Conservation (phyloP, 2,888 invertebrate species). For the Sarcophaga variegata region DNA sequence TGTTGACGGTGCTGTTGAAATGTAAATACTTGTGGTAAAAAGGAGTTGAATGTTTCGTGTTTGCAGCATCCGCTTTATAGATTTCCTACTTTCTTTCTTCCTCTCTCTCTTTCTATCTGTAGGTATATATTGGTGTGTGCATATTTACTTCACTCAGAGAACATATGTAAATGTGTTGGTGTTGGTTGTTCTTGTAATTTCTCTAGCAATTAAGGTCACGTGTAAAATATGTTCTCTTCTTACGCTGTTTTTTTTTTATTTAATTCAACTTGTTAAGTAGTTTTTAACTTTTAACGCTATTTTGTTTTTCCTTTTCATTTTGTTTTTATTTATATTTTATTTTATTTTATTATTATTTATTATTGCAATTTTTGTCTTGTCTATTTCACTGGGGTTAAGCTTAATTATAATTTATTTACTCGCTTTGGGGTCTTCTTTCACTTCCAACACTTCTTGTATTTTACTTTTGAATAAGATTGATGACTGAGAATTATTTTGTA, state of each 20-base stretch:
- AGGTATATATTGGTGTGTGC: too few species aligned
- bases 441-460: not conserved
- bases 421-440: not conserved
- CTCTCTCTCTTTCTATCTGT: too few species aligned
- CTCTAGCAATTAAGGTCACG: conserved; percentile 57
- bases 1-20: conserved; percentile 33
- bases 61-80: too few species aligned
- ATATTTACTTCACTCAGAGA: too few species aligned
- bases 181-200: conserved; percentile 27
- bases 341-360: conserved; percentile 38
- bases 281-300: conserved; percentile 38
- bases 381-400: conserved; percentile 44
- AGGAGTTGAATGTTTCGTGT: conserved; percentile 17
- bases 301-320: not conserved
- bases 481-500: conserved; percentile 4
- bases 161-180: not conserved
- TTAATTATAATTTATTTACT: conserved; percentile 1
- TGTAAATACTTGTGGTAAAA: conserved; percentile 46
- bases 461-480: not conserved
- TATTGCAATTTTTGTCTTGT: not conserved
- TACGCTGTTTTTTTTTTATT: conserved; percentile 4
- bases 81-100: too few species aligned
- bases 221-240: conserved; percentile 39
- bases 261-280: conserved; percentile 44
- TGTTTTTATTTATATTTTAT: conserved; percentile 15